Conservation (phyloP, 1,140 invertebrate species). For the Bombus picipes region DNA sequence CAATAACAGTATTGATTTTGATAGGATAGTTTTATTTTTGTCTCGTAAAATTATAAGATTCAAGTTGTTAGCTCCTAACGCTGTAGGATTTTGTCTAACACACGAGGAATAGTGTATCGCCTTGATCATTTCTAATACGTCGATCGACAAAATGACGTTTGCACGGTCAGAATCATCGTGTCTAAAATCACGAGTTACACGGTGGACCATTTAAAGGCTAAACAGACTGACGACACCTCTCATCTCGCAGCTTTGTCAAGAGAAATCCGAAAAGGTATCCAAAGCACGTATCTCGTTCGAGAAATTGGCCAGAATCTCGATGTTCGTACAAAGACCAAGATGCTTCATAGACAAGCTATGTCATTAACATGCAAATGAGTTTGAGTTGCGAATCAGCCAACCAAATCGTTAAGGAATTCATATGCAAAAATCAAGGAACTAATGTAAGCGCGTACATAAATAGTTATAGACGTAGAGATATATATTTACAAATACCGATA, state of each 20-base stretch:
- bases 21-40: too few species aligned
- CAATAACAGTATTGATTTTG: too few species aligned
- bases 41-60: too few species aligned
- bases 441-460: not conserved
- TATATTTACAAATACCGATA: too few species aligned
- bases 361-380: not conserved
- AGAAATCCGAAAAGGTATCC: not conserved
- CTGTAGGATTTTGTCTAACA: not conserved
- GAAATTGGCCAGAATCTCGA: not conserved
- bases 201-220: not conserved
- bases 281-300: constrained; percentile 7
- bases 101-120: too few species aligned
- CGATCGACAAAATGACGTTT: not conserved
- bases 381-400: not conserved
- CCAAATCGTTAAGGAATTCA: not conserved
- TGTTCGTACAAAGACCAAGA: not conserved
- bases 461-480: not conserved
- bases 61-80: too few species aligned
- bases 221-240: not conserved
- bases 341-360: not conserved
- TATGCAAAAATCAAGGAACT: not conserved
- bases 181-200: not conserved
- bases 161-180: not conserved
- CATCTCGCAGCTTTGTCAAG: not conserved
- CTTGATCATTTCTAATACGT: not conserved